Evolutionary conservation across 2,888 invertebrate genomes (phyloP).

Genomic region (Liopterus haemorrhoidalis): DNA sequence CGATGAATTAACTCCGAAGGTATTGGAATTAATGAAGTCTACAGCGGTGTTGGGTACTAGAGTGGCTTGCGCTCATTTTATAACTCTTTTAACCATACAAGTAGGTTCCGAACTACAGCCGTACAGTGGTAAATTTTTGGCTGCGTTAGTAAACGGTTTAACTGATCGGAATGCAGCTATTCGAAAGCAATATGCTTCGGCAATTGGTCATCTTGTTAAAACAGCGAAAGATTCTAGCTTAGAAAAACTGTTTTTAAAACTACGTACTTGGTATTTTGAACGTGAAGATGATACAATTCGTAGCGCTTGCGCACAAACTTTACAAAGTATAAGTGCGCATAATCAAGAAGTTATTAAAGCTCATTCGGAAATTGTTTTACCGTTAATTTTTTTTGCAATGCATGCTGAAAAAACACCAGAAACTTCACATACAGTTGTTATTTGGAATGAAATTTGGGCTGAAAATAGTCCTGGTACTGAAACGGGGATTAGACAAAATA

Average conservation of each 20-base stretch:
- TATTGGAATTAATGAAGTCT: slow-evolving; percentile 73
- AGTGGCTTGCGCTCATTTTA: slow-evolving; percentile 73
- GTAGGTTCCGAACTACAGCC: slow-evolving; percentile 52
- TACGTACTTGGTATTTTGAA: slow-evolving; percentile 62
- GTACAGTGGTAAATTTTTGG: slow-evolving; percentile 57
- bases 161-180: slow-evolving; percentile 79
- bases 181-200: slow-evolving; percentile 75
- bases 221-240: slow-evolving; percentile 71
- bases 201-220: slow-evolving; percentile 78
- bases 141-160: slow-evolving; percentile 66
- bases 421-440: slow-evolving; percentile 59
- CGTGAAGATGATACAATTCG: slow-evolving; percentile 70
- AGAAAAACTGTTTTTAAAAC: slow-evolving; percentile 57
- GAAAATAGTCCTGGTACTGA: slow-evolving; percentile 86
- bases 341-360: slow-evolving; percentile 77
- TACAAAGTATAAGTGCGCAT: slow-evolving; percentile 76
- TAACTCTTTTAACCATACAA: slow-evolving; percentile 58
- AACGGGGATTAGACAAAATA: slow-evolving; percentile 70
- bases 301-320: slow-evolving; percentile 65
- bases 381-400: slow-evolving; percentile 86
- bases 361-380: slow-evolving; percentile 68
- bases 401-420: slow-evolving; percentile 69
- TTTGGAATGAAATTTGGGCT: slow-evolving; percentile 85
- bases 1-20: slow-evolving; percentile 72
- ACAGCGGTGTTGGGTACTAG: slow-evolving; percentile 80